phyloP scores from a whole-genome alignment of 2,797 vertebrate genomes.

The Gallinago solitaria region DNA sequence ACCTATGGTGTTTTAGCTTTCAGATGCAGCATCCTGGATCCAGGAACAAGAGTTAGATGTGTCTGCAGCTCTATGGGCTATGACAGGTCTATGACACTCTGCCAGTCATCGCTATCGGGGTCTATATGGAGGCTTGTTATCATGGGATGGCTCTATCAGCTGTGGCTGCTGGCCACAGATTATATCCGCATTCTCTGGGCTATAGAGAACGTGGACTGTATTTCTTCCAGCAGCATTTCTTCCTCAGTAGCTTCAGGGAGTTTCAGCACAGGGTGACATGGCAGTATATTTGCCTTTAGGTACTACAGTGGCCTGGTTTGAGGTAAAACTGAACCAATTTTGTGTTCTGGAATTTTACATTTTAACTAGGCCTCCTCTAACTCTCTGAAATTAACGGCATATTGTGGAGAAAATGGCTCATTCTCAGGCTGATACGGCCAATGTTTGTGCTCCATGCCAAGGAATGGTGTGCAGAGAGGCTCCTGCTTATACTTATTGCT shows the following conservation, averaged over 20 bases:
- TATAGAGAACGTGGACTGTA: fast-evolving
- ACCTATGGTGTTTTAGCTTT: not conserved
- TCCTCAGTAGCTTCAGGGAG: not conserved
- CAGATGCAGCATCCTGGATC: not conserved
- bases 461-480: too few species aligned
- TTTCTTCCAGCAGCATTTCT: not conserved
- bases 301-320: too few species aligned
- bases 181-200: not conserved
- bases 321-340: too few species aligned
- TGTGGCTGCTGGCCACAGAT: not conserved
- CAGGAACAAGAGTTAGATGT: not conserved
- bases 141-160: not conserved
- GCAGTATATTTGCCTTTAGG: not conserved
- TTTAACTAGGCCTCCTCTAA: too few species aligned
- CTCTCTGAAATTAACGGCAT: too few species aligned
- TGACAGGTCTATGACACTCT: not conserved
- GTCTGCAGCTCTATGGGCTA: not conserved
- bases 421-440: too few species aligned
- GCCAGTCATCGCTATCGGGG: not conserved
- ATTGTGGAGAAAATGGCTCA: too few species aligned
- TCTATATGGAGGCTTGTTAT: not conserved
- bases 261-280: not conserved
- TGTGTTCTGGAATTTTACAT: too few species aligned
- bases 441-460: too few species aligned
- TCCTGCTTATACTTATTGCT: too few species aligned